These are phyloP conservation scores for Prionailurus bengalensis DNA, from an alignment of 2,113 vertebrate species.

Conservation along the genomic window DNA sequence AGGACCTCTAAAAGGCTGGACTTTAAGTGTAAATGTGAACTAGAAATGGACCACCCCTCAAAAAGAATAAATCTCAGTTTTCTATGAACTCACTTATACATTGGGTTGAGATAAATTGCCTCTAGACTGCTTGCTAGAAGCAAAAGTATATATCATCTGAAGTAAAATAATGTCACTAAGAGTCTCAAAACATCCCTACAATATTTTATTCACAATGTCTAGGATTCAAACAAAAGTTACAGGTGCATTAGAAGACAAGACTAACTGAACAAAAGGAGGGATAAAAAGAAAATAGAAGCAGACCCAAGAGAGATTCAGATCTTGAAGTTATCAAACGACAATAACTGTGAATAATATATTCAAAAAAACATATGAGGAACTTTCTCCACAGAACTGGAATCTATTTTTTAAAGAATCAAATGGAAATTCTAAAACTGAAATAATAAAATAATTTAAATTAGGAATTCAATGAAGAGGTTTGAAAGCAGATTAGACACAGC, in stretches of 20 bases:
- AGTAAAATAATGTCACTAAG: background rate
- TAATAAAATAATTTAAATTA: background rate
- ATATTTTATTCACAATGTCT: background rate
- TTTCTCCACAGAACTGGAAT: background rate
- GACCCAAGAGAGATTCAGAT: background rate
- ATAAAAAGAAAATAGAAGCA: background rate
- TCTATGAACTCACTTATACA: background rate
- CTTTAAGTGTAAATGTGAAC: background rate
- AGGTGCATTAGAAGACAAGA: background rate
- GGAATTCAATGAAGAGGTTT: background rate
- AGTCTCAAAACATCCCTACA: background rate
- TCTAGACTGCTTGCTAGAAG: background rate
- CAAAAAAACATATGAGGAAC: background rate
- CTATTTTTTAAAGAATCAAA: background rate
- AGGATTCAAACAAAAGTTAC: background rate
- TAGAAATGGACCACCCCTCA: background rate
- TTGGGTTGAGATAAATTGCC: background rate
- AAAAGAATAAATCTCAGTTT: background rate
- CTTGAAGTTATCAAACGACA: background rate
- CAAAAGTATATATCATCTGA: background rate
- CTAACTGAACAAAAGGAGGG: background rate
- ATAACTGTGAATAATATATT: background rate
- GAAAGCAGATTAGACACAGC: background rate
- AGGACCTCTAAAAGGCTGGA: background rate
- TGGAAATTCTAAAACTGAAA: conserved; percentile 17